These are phyloP conservation scores for Dasysyrphus albostriatus DNA, from an alignment of 2,888 invertebrate genomes.

Conservation along the genomic window DNA sequence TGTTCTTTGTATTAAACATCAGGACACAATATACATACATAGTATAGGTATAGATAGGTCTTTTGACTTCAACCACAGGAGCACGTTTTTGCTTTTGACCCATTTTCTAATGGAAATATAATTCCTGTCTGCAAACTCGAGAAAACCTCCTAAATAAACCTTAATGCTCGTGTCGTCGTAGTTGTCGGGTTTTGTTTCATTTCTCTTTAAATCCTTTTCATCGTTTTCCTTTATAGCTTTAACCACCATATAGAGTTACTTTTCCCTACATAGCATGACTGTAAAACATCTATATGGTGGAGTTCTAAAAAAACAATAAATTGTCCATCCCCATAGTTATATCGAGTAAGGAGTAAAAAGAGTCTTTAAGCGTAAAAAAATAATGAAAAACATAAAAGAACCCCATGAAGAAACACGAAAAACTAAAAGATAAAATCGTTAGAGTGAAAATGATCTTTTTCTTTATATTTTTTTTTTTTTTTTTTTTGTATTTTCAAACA, in stretches of 20 bases:
- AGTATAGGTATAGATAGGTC: not conserved
- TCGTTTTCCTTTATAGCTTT: not conserved
- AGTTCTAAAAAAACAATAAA: conserved; percentile 63
- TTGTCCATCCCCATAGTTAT: conserved; percentile 48
- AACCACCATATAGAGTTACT: conserved; percentile 22
- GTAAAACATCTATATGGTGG: conserved; percentile 52
- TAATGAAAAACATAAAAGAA: conserved; percentile 26
- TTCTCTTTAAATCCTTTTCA: conserved; percentile 1
- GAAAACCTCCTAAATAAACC: conserved; percentile 71
- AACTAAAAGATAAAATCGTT: conserved; percentile 59
- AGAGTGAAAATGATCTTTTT: conserved; percentile 54
- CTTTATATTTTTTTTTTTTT: no score
- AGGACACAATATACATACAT: not conserved
- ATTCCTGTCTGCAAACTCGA: conserved; percentile 52
- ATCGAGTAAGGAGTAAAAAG: conserved; percentile 16
- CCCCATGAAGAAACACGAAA: conserved; percentile 44
- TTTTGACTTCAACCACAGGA: conserved; percentile 26
- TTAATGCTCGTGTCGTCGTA: conserved; percentile 66
- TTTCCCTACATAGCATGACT: conserved; percentile 28
- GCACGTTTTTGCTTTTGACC: conserved; percentile 62
- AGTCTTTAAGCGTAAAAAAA: not conserved
- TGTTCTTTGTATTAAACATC: no score
- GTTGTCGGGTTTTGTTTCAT: conserved; percentile 47
- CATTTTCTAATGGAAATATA: conserved; percentile 69
- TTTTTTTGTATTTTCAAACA: no score